phyloP scores from a whole-genome alignment of 2,797 vertebrate genomes.

The Miichthys miiuy region DNA sequence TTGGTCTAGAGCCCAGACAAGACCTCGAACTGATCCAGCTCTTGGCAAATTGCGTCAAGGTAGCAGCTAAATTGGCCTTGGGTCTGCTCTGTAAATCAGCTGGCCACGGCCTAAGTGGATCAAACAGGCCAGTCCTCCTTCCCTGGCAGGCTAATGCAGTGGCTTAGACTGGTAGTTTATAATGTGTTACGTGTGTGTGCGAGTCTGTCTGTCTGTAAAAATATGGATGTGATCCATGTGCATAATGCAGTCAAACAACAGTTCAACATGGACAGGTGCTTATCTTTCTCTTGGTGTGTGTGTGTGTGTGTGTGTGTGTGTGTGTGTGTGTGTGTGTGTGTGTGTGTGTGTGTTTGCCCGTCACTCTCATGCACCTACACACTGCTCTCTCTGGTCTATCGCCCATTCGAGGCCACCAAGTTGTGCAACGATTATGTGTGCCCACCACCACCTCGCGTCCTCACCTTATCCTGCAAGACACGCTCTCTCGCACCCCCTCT shows the following conservation, averaged over 20 bases:
- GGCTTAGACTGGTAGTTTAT: conserved; percentile 15
- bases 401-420: conserved; percentile 59
- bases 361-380: conserved; percentile 31
- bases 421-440: conserved; percentile 64
- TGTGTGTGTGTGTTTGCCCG: not conserved
- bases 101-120: conserved; percentile 50
- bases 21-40: conserved; percentile 44
- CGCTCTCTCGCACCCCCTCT: conserved; percentile 22
- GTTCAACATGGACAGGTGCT: conserved; percentile 63
- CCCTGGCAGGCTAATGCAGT: conserved; percentile 47
- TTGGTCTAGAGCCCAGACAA: conserved; percentile 52
- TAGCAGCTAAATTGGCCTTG: conserved; percentile 57
- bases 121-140: conserved; percentile 40
- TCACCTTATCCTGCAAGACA: conserved; percentile 70
- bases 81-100: conserved; percentile 58
- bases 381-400: conserved; percentile 35
- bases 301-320: conserved; percentile 18
- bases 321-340: not conserved
- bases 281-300: conserved; percentile 42
- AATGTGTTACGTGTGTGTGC: conserved; percentile 2
- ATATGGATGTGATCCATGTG: conserved; percentile 48
- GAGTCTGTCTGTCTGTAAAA: conserved; percentile 12
- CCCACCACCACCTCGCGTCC: conserved; percentile 75
- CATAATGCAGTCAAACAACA: conserved; percentile 43
- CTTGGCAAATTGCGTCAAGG: conserved; percentile 44